phyloP scores from a whole-genome alignment of 2,113 vertebrate genomes.

The Corythornis cristatus region DNA sequence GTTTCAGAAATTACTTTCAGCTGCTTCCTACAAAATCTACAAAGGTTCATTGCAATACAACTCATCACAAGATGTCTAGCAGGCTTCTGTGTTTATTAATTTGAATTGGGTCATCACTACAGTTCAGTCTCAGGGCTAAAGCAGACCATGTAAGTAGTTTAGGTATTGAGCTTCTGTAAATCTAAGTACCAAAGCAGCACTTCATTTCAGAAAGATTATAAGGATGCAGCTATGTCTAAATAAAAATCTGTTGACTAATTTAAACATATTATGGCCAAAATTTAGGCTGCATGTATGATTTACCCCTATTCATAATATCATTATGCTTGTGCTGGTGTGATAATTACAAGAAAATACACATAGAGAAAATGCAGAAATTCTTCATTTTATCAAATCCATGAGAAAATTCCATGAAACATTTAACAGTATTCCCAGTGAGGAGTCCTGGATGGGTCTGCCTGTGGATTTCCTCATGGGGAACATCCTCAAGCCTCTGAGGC shows the following conservation, averaged over 20 bases:
- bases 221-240: not conserved
- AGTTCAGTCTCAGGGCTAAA: not conserved
- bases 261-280: not conserved
- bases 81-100: conserved; percentile 1
- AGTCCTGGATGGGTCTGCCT: not conserved
- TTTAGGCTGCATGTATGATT: not conserved
- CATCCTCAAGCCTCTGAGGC: not conserved
- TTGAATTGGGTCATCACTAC: not conserved
- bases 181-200: not conserved
- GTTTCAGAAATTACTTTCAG: not conserved
- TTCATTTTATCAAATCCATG: not conserved
- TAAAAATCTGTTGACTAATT: not conserved
- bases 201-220: not conserved
- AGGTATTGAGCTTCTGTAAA: not conserved
- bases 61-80: not conserved
- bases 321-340: not conserved
- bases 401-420: not conserved
- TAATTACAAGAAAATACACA: not conserved
- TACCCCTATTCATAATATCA: conserved; percentile 18
- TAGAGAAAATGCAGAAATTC: not conserved
- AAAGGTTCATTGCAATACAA: not conserved
- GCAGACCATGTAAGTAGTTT: not conserved
- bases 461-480: not conserved
- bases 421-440: not conserved
- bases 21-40: not conserved